Evolutionary conservation across 1,140 invertebrate species (phyloP).

Genomic region (Trichonephila clavipes): DNA sequence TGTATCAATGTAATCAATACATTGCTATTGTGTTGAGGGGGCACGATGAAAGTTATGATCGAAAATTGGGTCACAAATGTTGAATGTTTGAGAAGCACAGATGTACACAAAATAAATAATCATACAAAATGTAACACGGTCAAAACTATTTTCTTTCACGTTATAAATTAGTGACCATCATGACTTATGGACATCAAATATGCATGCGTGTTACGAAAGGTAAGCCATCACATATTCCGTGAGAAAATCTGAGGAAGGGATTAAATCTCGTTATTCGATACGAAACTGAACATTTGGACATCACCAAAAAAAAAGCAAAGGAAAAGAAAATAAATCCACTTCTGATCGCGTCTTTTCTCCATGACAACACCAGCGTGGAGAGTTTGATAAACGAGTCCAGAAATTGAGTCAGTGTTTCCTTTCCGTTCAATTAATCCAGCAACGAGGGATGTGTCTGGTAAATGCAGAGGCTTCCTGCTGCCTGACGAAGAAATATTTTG

Average conservation of each 20-base stretch:
- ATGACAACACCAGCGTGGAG: background rate
- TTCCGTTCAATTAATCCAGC: slow-evolving; percentile 57
- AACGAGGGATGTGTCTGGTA: slow-evolving; percentile 25
- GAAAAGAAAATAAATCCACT: background rate
- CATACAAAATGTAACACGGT: no score
- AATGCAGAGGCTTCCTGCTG: background rate
- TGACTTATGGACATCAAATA: no score
- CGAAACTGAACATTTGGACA: background rate
- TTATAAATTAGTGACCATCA: no score
- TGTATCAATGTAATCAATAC: no score
- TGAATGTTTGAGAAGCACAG: no score
- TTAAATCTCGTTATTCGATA: background rate
- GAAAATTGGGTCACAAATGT: no score
- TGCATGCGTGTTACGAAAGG: no score
- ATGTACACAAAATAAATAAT: no score
- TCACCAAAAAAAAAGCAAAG: background rate
- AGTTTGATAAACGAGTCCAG: slow-evolving; percentile 41
- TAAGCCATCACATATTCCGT: background rate
- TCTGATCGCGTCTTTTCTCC: background rate
- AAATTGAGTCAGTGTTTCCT: slow-evolving; percentile 51
- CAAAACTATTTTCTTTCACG: no score
- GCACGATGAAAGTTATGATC: no score
- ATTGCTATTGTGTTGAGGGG: no score
- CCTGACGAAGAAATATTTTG: background rate
- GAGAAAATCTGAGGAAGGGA: background rate